phyloP scores from a whole-genome alignment of 2,113 vertebrate species.

The Rallus limicola region DNA sequence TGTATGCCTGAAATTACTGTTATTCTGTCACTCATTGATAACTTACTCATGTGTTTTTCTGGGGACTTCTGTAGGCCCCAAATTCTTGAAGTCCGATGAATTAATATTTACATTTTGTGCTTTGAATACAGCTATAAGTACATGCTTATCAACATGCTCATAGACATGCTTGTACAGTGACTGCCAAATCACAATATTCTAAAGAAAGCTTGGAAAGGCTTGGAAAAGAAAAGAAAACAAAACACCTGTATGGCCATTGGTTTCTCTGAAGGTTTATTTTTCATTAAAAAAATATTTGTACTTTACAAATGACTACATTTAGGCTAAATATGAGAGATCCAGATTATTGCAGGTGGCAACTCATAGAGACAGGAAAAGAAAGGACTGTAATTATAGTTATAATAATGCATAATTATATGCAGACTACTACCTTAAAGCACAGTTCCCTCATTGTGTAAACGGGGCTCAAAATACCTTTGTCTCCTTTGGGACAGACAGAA shows the following conservation, averaged over 20 bases:
- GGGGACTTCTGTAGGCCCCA: not conserved
- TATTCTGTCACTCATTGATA: not conserved
- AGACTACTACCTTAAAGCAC: slow-evolving; percentile 12
- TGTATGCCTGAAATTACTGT: not conserved
- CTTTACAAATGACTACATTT: not conserved
- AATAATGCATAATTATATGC: slow-evolving; percentile 54
- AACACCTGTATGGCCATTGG: not conserved
- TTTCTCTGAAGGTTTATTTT: not conserved
- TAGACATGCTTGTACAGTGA: too few species aligned
- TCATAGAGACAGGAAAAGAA: slow-evolving; percentile 11
- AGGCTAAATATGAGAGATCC: not conserved
- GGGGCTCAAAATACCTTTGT: not conserved
- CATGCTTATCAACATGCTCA: not conserved
- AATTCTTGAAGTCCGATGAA: not conserved
- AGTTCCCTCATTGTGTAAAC: slow-evolving; percentile 24
- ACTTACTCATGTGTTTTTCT: not conserved
- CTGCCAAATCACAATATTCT: not conserved
- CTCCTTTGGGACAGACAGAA: slow-evolving; percentile 42
- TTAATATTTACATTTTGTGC: not conserved
- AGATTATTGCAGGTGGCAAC: slow-evolving; percentile 13
- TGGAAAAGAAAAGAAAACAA: not conserved
- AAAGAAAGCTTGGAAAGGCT: not conserved
- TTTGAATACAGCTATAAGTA: not conserved
- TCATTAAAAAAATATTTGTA: not conserved
- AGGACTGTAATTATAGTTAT: slow-evolving; percentile 50